Evolutionary conservation across 2,113 vertebrate genomes (phyloP).

Genomic region (Myodes glareolus): DNA sequence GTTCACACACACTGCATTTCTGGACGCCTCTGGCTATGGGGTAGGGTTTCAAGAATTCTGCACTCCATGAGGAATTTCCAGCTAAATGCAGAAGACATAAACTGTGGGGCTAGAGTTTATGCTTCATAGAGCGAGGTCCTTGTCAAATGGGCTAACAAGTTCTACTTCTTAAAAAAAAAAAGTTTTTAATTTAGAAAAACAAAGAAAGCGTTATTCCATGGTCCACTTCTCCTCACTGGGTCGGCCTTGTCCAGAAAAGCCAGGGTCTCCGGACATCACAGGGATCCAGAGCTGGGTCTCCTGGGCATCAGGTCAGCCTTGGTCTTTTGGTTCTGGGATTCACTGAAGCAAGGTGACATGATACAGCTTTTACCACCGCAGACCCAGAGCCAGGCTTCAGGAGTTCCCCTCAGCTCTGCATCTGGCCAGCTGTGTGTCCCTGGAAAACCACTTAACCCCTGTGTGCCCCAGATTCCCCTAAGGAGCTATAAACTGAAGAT

Average conservation of each 20-base stretch:
- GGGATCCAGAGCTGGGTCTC: background rate
- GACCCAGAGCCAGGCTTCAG: background rate
- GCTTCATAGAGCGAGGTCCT: slow-evolving; percentile 48
- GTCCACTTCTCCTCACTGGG: background rate
- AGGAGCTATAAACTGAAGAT: slow-evolving; percentile 17
- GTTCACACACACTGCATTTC: background rate
- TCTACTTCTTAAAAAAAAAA: background rate
- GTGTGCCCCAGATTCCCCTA: slow-evolving; percentile 27
- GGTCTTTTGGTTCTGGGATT: background rate
- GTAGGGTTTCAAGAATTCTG: slow-evolving; percentile 49
- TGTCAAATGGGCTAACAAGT: slow-evolving; percentile 12
- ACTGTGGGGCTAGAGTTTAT: slow-evolving; percentile 15
- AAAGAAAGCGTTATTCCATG: background rate
- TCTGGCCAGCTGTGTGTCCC: slow-evolving; percentile 10
- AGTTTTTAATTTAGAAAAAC: background rate
- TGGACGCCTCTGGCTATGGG: slow-evolving; percentile 32
- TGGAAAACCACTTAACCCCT: slow-evolving; percentile 44
- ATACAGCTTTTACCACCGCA: background rate
- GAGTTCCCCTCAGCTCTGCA: background rate
- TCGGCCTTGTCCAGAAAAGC: background rate
- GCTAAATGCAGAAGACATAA: slow-evolving; percentile 1
- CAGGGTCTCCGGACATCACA: background rate
- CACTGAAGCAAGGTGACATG: background rate
- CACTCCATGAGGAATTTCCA: slow-evolving; percentile 31
- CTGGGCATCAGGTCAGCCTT: background rate